Conservation (phyloP, 1,140 invertebrate species). For the Listronotus bonariensis region DNA sequence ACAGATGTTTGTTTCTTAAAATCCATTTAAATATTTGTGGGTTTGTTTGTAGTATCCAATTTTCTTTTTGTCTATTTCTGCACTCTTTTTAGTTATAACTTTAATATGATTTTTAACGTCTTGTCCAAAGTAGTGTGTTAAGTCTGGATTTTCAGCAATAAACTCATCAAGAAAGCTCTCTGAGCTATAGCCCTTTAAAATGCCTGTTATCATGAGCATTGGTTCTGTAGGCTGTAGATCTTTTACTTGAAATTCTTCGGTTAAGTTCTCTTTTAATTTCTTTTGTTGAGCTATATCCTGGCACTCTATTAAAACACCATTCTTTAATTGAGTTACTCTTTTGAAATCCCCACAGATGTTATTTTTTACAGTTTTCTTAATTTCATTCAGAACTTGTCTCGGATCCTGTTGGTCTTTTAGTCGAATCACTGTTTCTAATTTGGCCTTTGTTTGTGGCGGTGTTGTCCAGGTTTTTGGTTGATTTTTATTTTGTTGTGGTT, state of each 20-base stretch:
- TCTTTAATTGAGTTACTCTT: neutral
- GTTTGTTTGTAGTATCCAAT: neutral
- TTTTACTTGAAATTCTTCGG: no score
- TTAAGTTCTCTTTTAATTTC: no score
- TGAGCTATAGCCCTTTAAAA: neutral
- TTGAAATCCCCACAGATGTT: neutral
- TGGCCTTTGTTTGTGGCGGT: no score
- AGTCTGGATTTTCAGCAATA: no score
- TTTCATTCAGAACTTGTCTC: neutral
- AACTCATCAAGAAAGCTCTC: neutral
- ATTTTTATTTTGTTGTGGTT: no score
- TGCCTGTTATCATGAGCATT: slow-evolving; percentile 1
- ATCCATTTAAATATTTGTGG: neutral
- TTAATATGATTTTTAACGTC: neutral
- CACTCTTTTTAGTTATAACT: neutral
- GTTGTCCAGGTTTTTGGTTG: no score
- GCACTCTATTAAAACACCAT: neutral
- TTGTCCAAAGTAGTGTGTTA: neutral
- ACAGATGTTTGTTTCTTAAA: neutral
- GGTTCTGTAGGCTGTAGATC: neutral
- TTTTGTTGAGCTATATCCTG: no score
- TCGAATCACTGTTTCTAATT: no score
- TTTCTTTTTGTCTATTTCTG: neutral
- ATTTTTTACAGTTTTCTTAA: neutral
- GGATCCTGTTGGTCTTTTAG: neutral